A percentile compares a stretch with the other conserved stretches of the same genome.
phyloP scores from a whole-genome alignment of 2,888 invertebrate genomes.

The Drosophila mulleri region DNA sequence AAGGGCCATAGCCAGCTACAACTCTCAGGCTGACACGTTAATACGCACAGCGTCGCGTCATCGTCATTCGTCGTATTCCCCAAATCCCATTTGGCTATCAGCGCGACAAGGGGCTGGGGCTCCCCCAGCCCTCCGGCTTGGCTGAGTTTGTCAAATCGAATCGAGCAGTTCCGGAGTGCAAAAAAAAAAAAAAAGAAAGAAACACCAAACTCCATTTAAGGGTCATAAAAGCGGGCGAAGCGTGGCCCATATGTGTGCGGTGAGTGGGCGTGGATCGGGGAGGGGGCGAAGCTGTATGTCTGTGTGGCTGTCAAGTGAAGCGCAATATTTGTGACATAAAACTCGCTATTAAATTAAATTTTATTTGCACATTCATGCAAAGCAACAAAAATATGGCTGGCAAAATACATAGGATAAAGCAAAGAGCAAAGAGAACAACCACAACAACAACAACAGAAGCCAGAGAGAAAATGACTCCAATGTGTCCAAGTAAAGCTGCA shows the following conservation, averaged over 20 bases:
- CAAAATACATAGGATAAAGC: constrained; percentile 13
- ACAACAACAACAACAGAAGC: background rate
- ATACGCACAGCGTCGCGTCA: constrained; percentile 18
- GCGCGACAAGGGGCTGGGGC: constrained; percentile 26
- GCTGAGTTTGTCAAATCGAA: constrained; percentile 49
- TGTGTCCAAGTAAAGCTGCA: background rate
- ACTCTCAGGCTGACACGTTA: constrained; percentile 51
- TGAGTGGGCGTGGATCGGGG: constrained; percentile 5
- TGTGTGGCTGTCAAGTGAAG: constrained; percentile 44
- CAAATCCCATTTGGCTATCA: constrained; percentile 77
- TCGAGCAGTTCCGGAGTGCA: constrained; percentile 10
- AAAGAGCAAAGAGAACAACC: constrained; percentile 6
- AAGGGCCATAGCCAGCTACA: no score
- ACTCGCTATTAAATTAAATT: constrained; percentile 79
- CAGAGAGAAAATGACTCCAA: background rate
- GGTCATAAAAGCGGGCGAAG: constrained; percentile 63
- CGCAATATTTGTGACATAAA: constrained; percentile 78
- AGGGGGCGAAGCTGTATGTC: background rate
- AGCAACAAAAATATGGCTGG: constrained; percentile 42
- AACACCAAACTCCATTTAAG: constrained; percentile 44
- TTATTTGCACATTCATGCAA: constrained; percentile 79
- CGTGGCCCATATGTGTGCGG: background rate
- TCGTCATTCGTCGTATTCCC: constrained; percentile 54
- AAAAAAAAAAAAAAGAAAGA: background rate
- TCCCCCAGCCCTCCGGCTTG: no score